These are phyloP conservation scores for Drosophila arizonae DNA, from an alignment of 1,140 invertebrate genomes.

Conservation along the genomic window DNA sequence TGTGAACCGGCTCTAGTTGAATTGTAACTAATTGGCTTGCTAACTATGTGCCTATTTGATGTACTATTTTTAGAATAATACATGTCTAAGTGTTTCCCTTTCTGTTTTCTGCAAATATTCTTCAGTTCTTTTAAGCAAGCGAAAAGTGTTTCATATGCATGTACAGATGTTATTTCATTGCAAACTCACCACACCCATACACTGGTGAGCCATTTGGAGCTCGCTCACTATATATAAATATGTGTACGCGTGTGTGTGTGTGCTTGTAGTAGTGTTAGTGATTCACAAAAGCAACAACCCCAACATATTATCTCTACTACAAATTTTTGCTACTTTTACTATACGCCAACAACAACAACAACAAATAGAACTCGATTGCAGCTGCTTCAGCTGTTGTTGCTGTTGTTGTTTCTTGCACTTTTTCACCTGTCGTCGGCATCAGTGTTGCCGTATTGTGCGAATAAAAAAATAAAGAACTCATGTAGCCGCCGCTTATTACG, in stretches of 20 bases:
- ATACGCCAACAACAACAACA: conserved; percentile 43
- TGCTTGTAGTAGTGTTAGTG: conserved; percentile 49
- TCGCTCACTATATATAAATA: conserved; percentile 41
- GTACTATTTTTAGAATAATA: not conserved
- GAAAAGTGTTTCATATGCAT: conserved; percentile 46
- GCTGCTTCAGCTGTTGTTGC: conserved; percentile 45
- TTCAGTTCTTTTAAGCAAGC: conserved; percentile 12
- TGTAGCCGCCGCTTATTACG: conserved; percentile 34
- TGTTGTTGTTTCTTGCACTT: conserved; percentile 9
- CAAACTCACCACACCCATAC: conserved; percentile 54
- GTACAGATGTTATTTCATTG: conserved; percentile 41
- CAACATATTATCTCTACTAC: conserved; percentile 64
- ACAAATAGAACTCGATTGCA: conserved; percentile 29
- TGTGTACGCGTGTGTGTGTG: conserved; percentile 7
- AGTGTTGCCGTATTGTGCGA: conserved; percentile 45
- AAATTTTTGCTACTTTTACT: conserved; percentile 65
- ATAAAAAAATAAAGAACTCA: conserved; percentile 26
- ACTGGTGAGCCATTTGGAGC: conserved; percentile 41
- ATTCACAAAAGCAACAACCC: conserved; percentile 69
- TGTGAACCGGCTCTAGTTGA: conserved; percentile 39
- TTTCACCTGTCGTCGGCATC: conserved; percentile 46
- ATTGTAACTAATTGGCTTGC: not conserved
- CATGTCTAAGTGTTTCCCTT: not conserved
- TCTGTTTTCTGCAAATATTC: not conserved
- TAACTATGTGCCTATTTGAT: not conserved